These are phyloP conservation scores for Hypsopygia costalis DNA, from an alignment of 2,888 invertebrate genomes.

Conservation along the genomic window DNA sequence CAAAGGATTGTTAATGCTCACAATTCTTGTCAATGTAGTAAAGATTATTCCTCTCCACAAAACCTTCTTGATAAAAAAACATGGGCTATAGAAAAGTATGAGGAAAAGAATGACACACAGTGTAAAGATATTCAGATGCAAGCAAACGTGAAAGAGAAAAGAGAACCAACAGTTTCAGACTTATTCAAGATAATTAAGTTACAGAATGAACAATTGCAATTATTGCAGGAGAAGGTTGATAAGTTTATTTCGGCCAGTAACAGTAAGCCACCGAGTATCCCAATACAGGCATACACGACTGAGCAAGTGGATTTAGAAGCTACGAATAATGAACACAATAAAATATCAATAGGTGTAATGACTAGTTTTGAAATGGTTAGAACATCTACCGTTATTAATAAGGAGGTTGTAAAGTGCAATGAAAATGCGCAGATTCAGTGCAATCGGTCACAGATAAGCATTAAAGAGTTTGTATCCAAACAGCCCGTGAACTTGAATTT, in stretches of 20 bases:
- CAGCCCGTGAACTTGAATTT: slow-evolving; percentile 56
- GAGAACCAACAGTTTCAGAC: slow-evolving; percentile 79
- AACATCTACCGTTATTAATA: slow-evolving; percentile 69
- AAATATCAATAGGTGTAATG: slow-evolving; percentile 86
- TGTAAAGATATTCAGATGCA: slow-evolving; percentile 51
- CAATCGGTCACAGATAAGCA: slow-evolving; percentile 64
- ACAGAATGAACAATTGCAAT: slow-evolving; percentile 84
- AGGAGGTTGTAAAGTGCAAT: slow-evolving; percentile 52
- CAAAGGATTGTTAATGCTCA: slow-evolving; percentile 4
- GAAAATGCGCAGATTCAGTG: slow-evolving; percentile 65
- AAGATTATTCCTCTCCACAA: slow-evolving; percentile 17
- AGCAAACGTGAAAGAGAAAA: slow-evolving; percentile 54
- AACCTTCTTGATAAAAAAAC: slow-evolving; percentile 60
- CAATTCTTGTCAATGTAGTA: not conserved
- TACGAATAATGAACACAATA: slow-evolving; percentile 61
- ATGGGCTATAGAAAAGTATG: slow-evolving; percentile 58
- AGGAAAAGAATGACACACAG: slow-evolving; percentile 24
- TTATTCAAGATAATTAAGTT: slow-evolving; percentile 83
- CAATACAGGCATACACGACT: slow-evolving; percentile 40
- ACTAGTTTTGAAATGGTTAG: slow-evolving; percentile 84
- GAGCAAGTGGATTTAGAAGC: slow-evolving; percentile 52
- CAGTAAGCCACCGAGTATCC: slow-evolving; percentile 31
- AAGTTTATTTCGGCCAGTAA: slow-evolving; percentile 59
- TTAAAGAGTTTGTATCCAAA: slow-evolving; percentile 58
- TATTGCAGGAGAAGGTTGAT: slow-evolving; percentile 83